phyloP scores from a whole-genome alignment of 2,113 vertebrate genomes.

The Hystrix brachyura region DNA sequence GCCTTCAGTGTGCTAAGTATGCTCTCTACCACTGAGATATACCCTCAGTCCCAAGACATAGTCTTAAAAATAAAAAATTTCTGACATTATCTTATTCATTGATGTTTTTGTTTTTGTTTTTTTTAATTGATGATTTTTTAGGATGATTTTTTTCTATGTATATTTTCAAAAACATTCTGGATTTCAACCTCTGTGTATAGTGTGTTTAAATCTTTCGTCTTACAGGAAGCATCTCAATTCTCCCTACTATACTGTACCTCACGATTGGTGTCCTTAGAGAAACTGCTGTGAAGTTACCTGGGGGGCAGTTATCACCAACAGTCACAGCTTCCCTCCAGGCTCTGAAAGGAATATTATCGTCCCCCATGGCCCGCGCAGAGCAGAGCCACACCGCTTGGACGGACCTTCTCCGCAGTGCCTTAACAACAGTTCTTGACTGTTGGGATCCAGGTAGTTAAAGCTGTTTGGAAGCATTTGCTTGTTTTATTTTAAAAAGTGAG shows the following conservation, averaged over 20 bases:
- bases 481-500: constrained; percentile 45
- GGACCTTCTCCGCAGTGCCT: constrained; percentile 91
- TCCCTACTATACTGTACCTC: constrained; percentile 95
- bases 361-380: constrained; percentile 94
- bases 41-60: not conserved
- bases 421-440: constrained; percentile 91
- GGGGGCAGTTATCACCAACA: constrained; percentile 84
- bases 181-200: not conserved
- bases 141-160: not conserved
- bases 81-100: constrained; percentile 1
- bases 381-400: constrained; percentile 94
- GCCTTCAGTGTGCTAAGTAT: not conserved
- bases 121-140: not conserved
- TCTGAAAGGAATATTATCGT: constrained; percentile 92
- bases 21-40: not conserved
- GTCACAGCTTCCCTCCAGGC: constrained; percentile 92
- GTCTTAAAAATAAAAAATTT: constrained; percentile 10
- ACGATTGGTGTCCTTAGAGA: constrained; percentile 94
- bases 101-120: not conserved
- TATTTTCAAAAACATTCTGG: not conserved
- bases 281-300: constrained; percentile 87
- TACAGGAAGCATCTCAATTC: constrained; percentile 96
- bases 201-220: constrained; percentile 37
- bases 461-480: not conserved
- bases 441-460: constrained; percentile 90